A percentile compares a stretch with the other conserved stretches of the same genome.
Evolutionary conservation across 2,113 vertebrate genomes (phyloP).

Genomic region (Patagioenas fasciata): DNA sequence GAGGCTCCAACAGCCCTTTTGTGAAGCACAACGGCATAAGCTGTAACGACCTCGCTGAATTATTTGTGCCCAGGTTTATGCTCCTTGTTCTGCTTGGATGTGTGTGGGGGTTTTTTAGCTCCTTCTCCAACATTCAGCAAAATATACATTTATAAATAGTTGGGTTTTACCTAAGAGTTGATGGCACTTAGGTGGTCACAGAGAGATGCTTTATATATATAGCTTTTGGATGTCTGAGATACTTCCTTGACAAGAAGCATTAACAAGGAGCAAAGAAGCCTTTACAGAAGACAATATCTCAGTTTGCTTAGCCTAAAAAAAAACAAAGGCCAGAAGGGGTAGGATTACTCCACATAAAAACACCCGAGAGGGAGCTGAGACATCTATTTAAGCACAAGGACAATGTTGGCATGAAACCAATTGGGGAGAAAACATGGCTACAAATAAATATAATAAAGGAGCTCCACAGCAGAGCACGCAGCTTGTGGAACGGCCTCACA

Average conservation of each 20-base stretch:
- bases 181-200: neutral
- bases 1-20: neutral
- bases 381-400: neutral
- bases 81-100: neutral
- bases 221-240: neutral
- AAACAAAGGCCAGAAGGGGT: constrained; percentile 5
- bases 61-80: neutral
- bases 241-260: neutral
- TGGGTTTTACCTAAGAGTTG: neutral
- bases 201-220: neutral
- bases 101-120: neutral
- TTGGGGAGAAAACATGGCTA: neutral
- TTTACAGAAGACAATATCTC: neutral
- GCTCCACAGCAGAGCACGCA: neutral
- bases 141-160: neutral
- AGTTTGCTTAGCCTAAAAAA: constrained; percentile 28
- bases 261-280: neutral
- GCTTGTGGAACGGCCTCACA: neutral
- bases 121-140: neutral
- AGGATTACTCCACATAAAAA: constrained; percentile 21
- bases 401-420: constrained; percentile 25
- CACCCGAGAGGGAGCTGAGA: neutral
- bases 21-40: neutral
- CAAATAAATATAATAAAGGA: neutral
- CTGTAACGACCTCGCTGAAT: neutral